These are phyloP conservation scores for Elmis aenea DNA, from an alignment of 2,888 invertebrate species.

Conservation along the genomic window DNA sequence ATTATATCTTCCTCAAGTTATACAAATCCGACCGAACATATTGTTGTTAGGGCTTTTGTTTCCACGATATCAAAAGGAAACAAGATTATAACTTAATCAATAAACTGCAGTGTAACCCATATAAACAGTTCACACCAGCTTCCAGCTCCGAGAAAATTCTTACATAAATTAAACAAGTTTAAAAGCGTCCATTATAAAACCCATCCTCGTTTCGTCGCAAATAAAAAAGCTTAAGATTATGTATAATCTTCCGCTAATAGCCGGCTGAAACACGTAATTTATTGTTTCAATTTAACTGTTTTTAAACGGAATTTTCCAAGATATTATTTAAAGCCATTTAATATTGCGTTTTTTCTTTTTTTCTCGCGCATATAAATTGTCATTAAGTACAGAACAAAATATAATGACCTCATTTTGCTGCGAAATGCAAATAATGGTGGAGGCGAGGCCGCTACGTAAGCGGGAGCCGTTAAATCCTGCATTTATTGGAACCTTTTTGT, in stretches of 20 bases:
- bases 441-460: no score
- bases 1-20: slow-evolving; percentile 11
- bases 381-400: no score
- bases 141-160: no score
- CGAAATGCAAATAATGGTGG: slow-evolving; percentile 7
- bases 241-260: slow-evolving; percentile 3
- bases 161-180: no score
- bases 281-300: slow-evolving; percentile 6
- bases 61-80: background rate
- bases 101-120: slow-evolving; percentile 4
- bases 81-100: slow-evolving; percentile 4
- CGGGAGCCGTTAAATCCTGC: slow-evolving; percentile 5
- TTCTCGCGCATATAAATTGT: no score
- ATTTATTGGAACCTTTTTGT: slow-evolving; percentile 1
- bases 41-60: slow-evolving; percentile 13
- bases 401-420: slow-evolving; percentile 8
- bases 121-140: no score
- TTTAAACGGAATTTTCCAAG: no score
- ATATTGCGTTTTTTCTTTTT: no score
- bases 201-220: slow-evolving; percentile 4
- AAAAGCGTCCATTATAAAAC: slow-evolving; percentile 7
- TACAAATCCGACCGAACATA: slow-evolving; percentile 14
- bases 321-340: no score
- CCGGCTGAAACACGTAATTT: slow-evolving; percentile 2
- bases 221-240: slow-evolving; percentile 4